Base-by-base conservation (phyloP, 1,140 invertebrate species). In the Glossosoma conforme region DNA sequence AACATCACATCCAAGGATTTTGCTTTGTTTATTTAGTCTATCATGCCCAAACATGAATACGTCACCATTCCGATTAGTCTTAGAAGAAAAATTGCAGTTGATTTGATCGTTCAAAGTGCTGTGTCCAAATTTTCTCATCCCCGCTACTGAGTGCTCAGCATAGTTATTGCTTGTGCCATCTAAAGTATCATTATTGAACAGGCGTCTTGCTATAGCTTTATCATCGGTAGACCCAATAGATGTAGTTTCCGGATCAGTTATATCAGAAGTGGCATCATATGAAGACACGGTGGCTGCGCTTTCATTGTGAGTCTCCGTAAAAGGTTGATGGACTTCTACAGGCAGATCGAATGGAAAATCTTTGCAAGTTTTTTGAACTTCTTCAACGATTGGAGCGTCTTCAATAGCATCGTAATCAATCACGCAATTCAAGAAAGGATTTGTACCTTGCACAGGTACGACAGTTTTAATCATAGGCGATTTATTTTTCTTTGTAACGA, bases 1-100 rank as follows among this genome's bases (percentile, higher is more conserved):
- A 0, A 74, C 71, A 54, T 75, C 69, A 54, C 60, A 63, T 2
- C 72, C 72, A 35, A 75, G 48, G 11, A 75, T 69, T 61, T 72
- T 72, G 44, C 71, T 73, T 64, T 73, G 72, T 55, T 75, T 75
- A 35, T 73, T 72, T 36, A 62, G 65, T 43, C 44, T 56, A n/a
- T 56, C 33, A 15, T 44, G 25, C 19, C 61, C 60, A 49, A 52
- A 54, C 5, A 60, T 36, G 17, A 45, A 52, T 17, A 52, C 21
- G 10, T 42, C 43, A 21, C 40, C 33, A 24, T 41, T 25, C 1
- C 30, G 32, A 3, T 24, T 20, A 20, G 38, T 28, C 20, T 14
- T 3, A 8, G 43, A 17, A 4, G 43, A 18, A 41, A 44, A 38
- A 25, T 40, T 46, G 25, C 17, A 45, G 52, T 56, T 43, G 3